Evolutionary conservation across 1,140 invertebrate species (phyloP).

Genomic region (Batillaria attramentaria): DNA sequence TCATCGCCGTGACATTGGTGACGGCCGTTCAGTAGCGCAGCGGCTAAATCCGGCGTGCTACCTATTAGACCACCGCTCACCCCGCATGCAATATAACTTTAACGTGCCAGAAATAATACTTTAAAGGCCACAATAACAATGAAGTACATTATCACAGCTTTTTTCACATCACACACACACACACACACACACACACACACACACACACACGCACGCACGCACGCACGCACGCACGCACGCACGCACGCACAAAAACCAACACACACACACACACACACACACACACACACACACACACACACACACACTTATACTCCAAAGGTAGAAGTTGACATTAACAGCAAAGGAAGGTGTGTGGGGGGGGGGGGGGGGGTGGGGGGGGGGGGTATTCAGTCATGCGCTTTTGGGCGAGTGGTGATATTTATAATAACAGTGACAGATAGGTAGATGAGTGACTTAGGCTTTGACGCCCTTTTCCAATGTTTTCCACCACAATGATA

Average conservation of each 20-base stretch:
- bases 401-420: too few relatives aligned
- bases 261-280: neutral
- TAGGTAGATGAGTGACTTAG: neutral
- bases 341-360: too few relatives aligned
- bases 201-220: neutral
- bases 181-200: slow-evolving; percentile 18
- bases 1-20: neutral
- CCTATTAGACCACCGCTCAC: neutral
- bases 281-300: neutral
- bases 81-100: too few relatives aligned
- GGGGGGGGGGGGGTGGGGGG: too few relatives aligned
- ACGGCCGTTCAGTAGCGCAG: neutral
- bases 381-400: too few relatives aligned
- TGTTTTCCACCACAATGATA: too few relatives aligned
- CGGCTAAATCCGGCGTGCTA: neutral
- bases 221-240: neutral
- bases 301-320: slow-evolving; percentile 18
- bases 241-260: too few relatives aligned
- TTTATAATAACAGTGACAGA: neutral
- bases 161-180: neutral
- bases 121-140: too few relatives aligned
- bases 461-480: neutral
- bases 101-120: too few relatives aligned
- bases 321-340: too few relatives aligned
- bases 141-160: neutral